phyloP scores from a whole-genome alignment of 2,797 vertebrate genomes.

The Brachyalestes nurse region DNA sequence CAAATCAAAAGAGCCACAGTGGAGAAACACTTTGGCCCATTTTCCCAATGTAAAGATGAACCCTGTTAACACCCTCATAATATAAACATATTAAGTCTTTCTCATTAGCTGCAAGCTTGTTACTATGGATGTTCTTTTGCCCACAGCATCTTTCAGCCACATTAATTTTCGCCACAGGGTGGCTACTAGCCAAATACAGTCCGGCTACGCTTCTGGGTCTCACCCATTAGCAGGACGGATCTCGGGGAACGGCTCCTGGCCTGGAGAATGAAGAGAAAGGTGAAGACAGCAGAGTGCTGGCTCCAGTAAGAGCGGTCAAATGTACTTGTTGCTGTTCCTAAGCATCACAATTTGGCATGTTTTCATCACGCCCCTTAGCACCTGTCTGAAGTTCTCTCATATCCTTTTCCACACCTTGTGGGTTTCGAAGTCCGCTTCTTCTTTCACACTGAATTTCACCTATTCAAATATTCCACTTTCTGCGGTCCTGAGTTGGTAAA shows the following conservation, averaged over 20 bases:
- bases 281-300: background rate
- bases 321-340: background rate
- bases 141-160: slow-evolving; percentile 49
- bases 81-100: slow-evolving; percentile 64
- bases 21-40: slow-evolving; percentile 65
- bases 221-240: background rate
- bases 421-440: slow-evolving; percentile 5
- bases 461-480: background rate
- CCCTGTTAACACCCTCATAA: slow-evolving; percentile 52
- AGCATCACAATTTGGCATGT: background rate
- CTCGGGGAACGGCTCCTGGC: background rate
- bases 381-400: background rate
- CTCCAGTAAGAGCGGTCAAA: background rate
- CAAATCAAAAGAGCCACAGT: slow-evolving; percentile 71
- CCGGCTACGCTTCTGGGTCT: background rate
- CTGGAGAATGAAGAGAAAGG: background rate
- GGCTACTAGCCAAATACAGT: slow-evolving; percentile 53
- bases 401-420: background rate
- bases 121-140: slow-evolving; percentile 59
- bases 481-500: slow-evolving; percentile 20
- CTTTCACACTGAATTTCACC: background rate
- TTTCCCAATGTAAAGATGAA: slow-evolving; percentile 54
- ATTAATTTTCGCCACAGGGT: slow-evolving; percentile 58
- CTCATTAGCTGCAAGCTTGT: slow-evolving; percentile 64
- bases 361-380: background rate